phyloP scores from a whole-genome alignment of 2,888 invertebrate genomes.

The Mythimna lalbum region DNA sequence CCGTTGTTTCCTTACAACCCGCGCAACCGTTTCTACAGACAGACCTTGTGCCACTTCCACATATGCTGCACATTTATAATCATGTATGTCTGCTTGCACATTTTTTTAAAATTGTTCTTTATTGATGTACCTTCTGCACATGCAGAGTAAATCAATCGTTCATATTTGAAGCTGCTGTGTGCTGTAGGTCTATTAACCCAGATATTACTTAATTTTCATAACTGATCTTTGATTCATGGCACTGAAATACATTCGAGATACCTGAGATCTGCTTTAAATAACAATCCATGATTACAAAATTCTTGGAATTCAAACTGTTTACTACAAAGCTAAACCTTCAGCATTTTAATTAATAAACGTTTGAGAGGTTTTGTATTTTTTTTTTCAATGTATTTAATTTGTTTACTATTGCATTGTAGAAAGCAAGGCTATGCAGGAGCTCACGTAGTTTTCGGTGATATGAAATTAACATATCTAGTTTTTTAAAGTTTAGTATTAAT shows the following conservation, averaged over 20 bases:
- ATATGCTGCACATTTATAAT: slow-evolving; percentile 73
- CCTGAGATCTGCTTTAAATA: neutral
- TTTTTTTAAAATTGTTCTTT: slow-evolving; percentile 59
- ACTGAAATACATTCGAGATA: neutral
- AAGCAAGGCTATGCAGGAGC: slow-evolving; percentile 58
- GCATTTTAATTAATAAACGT: slow-evolving; percentile 39
- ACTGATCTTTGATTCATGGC: neutral
- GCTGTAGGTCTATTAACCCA: slow-evolving; percentile 9
- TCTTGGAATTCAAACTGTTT: slow-evolving; percentile 35
- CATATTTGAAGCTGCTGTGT: slow-evolving; percentile 29
- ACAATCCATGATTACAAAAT: slow-evolving; percentile 13
- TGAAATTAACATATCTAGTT: slow-evolving; percentile 1
- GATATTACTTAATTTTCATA: slow-evolving; percentile 16
- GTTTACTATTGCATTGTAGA: slow-evolving; percentile 59
- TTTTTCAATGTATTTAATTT: slow-evolving; percentile 55
- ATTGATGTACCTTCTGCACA: slow-evolving; percentile 30
- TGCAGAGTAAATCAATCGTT: slow-evolving; percentile 21
- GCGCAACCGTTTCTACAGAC: slow-evolving; percentile 77
- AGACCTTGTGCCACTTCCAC: slow-evolving; percentile 84
- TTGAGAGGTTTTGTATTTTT: slow-evolving; percentile 40
- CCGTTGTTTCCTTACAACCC: slow-evolving; percentile 75
- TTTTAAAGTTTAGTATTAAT: neutral
- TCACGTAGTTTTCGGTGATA: slow-evolving; percentile 15
- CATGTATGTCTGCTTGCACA: slow-evolving; percentile 71
- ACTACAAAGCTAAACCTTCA: slow-evolving; percentile 36